These are phyloP conservation scores for Listronotus bonariensis DNA, from an alignment of 1,140 invertebrate genomes.

Conservation along the genomic window DNA sequence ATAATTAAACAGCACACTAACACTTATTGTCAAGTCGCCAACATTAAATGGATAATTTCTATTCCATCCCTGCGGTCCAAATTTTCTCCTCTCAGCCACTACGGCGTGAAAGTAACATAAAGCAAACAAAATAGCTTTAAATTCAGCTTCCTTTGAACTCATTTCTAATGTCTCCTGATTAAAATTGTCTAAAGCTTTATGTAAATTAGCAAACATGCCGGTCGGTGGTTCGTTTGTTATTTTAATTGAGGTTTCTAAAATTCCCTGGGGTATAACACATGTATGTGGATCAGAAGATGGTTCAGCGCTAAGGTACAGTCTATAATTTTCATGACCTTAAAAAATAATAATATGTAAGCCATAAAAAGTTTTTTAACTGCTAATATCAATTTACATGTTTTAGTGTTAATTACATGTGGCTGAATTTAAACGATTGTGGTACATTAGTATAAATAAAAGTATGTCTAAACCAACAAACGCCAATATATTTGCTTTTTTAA, in stretches of 20 bases:
- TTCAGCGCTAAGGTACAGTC: conserved; percentile 67
- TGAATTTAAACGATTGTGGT: too few relatives aligned
- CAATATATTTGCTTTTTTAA: too few relatives aligned
- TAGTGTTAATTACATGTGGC: too few relatives aligned
- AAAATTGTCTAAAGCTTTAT: conserved; percentile 94
- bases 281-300: conserved; percentile 59
- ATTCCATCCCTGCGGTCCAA: conserved; percentile 96
- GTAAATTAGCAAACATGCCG: conserved; percentile 91
- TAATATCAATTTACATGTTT: too few relatives aligned
- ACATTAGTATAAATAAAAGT: too few relatives aligned
- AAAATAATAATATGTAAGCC: too few relatives aligned
- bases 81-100: conserved; percentile 89
- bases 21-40: conserved; percentile 91
- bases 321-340: conserved; percentile 64
- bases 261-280: conserved; percentile 69
- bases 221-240: conserved; percentile 96
- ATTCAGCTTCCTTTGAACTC: conserved; percentile 92
- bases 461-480: too few relatives aligned
- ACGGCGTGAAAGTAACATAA: conserved; percentile 97
- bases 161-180: conserved; percentile 90
- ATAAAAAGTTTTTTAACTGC: too few relatives aligned
- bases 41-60: conserved; percentile 76
- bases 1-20: conserved; percentile 91
- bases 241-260: conserved; percentile 93
- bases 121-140: conserved; percentile 89